Evolutionary conservation across 1,140 invertebrate genomes (phyloP), one percentile per base, ranked within the genome.

Genomic region (Pogonomyrmex californicus): DNA sequence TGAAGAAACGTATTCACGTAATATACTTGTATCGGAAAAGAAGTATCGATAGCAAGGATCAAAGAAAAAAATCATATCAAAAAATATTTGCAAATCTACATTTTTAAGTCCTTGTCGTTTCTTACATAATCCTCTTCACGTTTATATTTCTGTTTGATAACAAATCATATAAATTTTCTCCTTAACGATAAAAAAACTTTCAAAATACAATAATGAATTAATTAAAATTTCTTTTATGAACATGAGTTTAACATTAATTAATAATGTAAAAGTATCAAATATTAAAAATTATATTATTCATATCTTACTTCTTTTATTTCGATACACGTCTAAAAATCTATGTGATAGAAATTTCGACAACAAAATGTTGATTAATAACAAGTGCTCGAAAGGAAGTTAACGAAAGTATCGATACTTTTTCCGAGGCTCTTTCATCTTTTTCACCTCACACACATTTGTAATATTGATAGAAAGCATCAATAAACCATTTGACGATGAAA

Each of bases 401-500:
- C 12, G 4, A 60, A 77, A 77, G 14, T 68, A 83, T 83, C 79
- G 79, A 83, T 83, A 83, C 33, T 83, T 54, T 75, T 73, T 83
- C 33, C 68, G 79, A 73, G 41, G 49, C 12, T 44, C 23, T 49
- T 66, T 41, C 54, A 36, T 62, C 47, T 47, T 47, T 47, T 58
- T 82, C 49, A 86, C 81, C 54, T 68, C 44, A 66, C 17, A 66
- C 30, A 58, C 63, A 66, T 86, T 79, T 81, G 63, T 86, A 86
- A 86, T 63, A n/a, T 23, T 49, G 62, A 79, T 49, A 81, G 76
- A 79, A 75, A 41, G 41, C 79, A 83, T 83, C 68, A 83, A 83
- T 83, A 83, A 83, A 83, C 4, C 79, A 83, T 83, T 62, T 83
- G 68, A 82, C 54, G 66, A 82, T 82, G 33, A 82, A 83, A 83